Conservation (phyloP, 92 coral and sea anemone species). For the Siderastrea radians region DNA sequence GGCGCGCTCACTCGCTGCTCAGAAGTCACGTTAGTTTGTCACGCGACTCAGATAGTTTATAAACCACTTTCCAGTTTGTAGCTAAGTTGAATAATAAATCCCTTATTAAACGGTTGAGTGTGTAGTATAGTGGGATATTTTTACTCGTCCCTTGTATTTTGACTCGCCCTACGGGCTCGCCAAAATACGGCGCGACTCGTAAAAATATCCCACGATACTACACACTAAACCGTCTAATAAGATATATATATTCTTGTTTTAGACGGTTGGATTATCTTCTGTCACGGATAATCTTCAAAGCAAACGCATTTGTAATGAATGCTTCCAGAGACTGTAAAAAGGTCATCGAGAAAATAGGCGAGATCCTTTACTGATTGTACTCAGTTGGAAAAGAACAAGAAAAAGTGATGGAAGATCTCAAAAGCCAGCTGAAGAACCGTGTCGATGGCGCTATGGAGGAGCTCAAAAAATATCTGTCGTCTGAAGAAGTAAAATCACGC, state of each 20-base stretch:
- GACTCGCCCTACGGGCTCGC: too few relatives aligned
- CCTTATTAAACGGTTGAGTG: too few relatives aligned
- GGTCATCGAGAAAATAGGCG: neutral
- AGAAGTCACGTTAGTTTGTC: too few relatives aligned
- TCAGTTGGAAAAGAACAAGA: slow-evolving; percentile 9
- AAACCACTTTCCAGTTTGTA: too few relatives aligned
- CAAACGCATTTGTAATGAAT: slow-evolving; percentile 38
- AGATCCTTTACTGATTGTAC: neutral
- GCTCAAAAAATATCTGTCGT: slow-evolving; percentile 9
- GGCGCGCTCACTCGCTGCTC: too few relatives aligned
- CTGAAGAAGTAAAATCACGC: slow-evolving; percentile 7
- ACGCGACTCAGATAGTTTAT: too few relatives aligned
- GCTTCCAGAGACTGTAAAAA: slow-evolving; percentile 34
- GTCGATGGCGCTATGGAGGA: neutral
- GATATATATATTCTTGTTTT: neutral
- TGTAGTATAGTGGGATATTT: too few relatives aligned
- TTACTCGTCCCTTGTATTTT: too few relatives aligned
- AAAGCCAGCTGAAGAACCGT: neutral
- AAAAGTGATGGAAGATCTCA: neutral
- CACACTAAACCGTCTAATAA: too few relatives aligned
- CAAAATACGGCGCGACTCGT: too few relatives aligned
- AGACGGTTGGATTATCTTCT: slow-evolving; percentile 57
- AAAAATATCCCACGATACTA: too few relatives aligned
- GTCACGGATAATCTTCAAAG: slow-evolving; percentile 27
- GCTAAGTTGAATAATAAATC: too few relatives aligned